Base-by-base conservation (phyloP, 2,113 vertebrate species). In the Vombatus ursinus region DNA sequence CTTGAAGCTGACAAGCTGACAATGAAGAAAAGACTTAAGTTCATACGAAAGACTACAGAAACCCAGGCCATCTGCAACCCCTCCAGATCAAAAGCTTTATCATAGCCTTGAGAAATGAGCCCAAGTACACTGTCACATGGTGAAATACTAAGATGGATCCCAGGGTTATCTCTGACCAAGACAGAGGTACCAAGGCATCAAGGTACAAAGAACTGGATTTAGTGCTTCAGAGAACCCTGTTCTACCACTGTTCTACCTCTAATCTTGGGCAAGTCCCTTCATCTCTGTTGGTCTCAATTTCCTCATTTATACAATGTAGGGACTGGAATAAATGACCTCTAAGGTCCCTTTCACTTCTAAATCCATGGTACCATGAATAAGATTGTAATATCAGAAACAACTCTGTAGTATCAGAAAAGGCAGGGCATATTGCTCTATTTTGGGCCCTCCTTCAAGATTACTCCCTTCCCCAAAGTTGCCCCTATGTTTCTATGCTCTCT, bases 1-100 rank as follows among this genome's bases (percentile, higher is more conserved):
- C 50, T 91, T 91, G 57, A 95, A 95, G 89, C 0, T 50, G 52
- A 53, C 53, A 95, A 23, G 52, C 25, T 54, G 44, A 92, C 77
- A 84, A 91, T 77, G 37, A 77, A 68, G 61, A 68, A 44, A 44
- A 84, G 68, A 68, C 31, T 37, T 68, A 68, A 68, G 28, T 68
- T 44, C 2, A 2, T 44, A 84, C 2, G 44, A n/a, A 19, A 84
- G 37, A 23, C n/a, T 84, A 44, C 7, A 44, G 68, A 44, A 44
- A 84, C 61, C 37, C 31, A 77, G 14, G 37, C 14, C 16, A 77
- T 77, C 16, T 77, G 61, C 14, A 77, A 77, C 5, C 12, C 31
- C 61, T 77, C 12, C n/a, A 84, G 19, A 84, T 1, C 37, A 84
- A 44, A 84, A 84, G 19, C n/a, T 84, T 84, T n/a, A 44, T n/a